Evolutionary conservation across 37 sponge, comb jelly and placozoan species (phyloP), one percentile per base, ranked within the genome.

Genomic region (Axinella damicornis): DNA sequence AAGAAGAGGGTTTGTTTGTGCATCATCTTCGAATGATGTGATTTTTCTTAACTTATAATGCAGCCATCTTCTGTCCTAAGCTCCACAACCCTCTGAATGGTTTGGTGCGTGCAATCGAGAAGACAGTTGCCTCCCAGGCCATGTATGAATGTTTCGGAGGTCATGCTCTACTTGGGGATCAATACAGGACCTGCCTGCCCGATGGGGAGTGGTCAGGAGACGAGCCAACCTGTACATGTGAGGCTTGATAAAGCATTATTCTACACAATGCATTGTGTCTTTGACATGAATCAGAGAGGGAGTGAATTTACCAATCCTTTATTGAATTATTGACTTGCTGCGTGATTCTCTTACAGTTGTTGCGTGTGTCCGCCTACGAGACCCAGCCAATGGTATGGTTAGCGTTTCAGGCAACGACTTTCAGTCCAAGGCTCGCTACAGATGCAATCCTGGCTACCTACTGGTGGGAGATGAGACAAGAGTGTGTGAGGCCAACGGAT

Each of bases 161-260:
- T 24, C 11, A 24, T 28, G 27, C 5, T 61, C 27, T 61, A 25
- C 13, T 19, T 1, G 27, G 88, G 88, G 31, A 34, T 32, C 27
- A 59, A 27, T 17, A 36, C 19, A 24, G 15, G 83, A 73, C 2
- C 41, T 92, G 92, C 57, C 85, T 74, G 55, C 36, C 82, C 16
- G 62, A 74, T 52, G 88, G 81, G 70, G 53, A 53, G 36, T 89
- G 89, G 89, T 62, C 73, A 40, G 84, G 78, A 25, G 19, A 54
- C 25, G 31, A 34, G 24, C 88, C 88, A 20, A 36, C 53, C 62
- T 86, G 87, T 62, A 66, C 28, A 31, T 25, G 67, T n/a, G 34
- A 66, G 34, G 16, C 17, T 9, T 46, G 30, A 22, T 27, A 27
- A 1, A 66, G 18, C 1, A 66, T 4, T 17, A 27, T 24, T 27